phyloP scores from a whole-genome alignment of 1,140 invertebrate genomes.

The Leptinotarsa lineolata region DNA sequence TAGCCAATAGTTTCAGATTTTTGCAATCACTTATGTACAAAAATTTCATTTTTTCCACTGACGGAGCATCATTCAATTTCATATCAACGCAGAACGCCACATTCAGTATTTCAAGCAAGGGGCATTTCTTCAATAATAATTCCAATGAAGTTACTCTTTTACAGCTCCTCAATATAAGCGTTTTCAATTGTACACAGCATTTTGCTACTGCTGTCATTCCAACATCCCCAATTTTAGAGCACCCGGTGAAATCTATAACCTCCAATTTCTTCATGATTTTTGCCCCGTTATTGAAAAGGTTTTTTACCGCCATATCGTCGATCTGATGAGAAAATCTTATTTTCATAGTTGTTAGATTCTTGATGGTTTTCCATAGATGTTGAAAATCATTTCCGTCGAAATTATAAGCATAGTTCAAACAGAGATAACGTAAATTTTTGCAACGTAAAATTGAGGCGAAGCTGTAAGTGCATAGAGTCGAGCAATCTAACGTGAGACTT shows the following conservation, averaged over 20 bases:
- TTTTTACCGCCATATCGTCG: background rate
- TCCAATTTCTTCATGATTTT: background rate
- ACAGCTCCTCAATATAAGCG: background rate
- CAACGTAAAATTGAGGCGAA: conserved; percentile 15
- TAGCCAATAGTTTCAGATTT: background rate
- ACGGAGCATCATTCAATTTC: no score
- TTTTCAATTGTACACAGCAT: background rate
- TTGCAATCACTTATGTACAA: conserved; percentile 1
- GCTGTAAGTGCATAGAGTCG: conserved; percentile 4
- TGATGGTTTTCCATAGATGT: conserved; percentile 16
- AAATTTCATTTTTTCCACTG: background rate
- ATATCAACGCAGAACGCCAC: conserved; percentile 14
- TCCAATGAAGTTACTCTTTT: background rate
- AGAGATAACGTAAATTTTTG: conserved; percentile 16
- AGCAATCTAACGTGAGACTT: conserved; percentile 12
- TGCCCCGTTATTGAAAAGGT: background rate
- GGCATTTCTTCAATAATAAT: background rate
- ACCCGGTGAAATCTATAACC: conserved; percentile 18
- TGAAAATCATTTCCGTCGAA: conserved; percentile 21
- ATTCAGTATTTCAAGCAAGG: conserved; percentile 8
- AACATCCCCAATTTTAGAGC: background rate
- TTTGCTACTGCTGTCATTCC: conserved; percentile 8
- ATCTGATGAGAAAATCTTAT: conserved; percentile 4
- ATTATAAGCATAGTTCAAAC: conserved; percentile 24
- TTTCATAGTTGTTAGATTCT: conserved; percentile 13